Conservation (phyloP, 2,113 vertebrate genomes). For the Camelus dromedarius region DNA sequence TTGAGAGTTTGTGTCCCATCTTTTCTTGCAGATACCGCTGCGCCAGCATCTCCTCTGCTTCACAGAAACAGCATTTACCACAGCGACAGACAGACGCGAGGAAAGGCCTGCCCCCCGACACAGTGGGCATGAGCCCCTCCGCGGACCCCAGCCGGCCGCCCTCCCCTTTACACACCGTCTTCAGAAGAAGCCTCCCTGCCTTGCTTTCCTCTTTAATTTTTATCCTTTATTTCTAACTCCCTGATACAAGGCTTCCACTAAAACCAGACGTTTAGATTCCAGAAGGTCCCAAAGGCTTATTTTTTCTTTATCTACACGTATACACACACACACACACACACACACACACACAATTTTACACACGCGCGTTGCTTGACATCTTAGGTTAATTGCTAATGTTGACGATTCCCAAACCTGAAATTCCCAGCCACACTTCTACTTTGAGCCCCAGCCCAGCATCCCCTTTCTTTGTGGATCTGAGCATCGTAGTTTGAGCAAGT, state of each 20-base stretch:
- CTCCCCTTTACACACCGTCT: too few species aligned
- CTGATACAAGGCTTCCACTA: too few species aligned
- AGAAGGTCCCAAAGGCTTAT: not conserved
- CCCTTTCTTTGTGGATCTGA: not conserved
- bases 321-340: not conserved
- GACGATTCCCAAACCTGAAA: not conserved
- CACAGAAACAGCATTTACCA: too few species aligned
- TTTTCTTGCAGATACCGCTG: not conserved
- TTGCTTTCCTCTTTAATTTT: not conserved
- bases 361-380: not conserved
- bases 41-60: not conserved
- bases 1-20: not conserved
- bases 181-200: too few species aligned
- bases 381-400: not conserved
- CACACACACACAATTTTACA: not conserved
- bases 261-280: not conserved
- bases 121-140: too few species aligned
- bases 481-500: not conserved
- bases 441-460: not conserved
- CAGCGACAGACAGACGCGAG: fast-evolving
- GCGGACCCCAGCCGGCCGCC: fast-evolving
- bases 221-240: not conserved
- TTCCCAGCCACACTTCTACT: not conserved
- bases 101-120: not conserved
- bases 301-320: not conserved